Evolutionary conservation across 30 jellyfish, hydroid and myxozoan species (phyloP).

Genomic region (Turritopsis dohrnii): DNA sequence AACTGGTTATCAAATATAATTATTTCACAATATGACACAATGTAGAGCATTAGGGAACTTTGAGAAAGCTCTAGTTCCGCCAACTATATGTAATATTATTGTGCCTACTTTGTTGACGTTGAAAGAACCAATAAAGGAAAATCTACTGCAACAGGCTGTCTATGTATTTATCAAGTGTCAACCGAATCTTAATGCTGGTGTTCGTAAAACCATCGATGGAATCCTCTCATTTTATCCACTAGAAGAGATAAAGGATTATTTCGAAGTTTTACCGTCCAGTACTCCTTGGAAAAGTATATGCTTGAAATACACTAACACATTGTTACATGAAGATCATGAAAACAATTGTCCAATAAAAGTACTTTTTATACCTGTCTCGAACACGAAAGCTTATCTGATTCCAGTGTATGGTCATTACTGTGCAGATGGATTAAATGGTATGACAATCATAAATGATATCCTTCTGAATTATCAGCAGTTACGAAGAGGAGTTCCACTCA

Average conservation of each 20-base stretch:
- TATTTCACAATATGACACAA: not conserved
- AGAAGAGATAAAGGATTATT: too few relatives aligned
- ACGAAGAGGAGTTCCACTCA: too few relatives aligned
- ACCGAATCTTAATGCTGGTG: conserved; percentile 1
- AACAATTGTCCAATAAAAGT: not conserved
- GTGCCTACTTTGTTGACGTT: conserved; percentile 2
- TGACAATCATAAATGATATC: not conserved
- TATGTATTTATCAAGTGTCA: not conserved
- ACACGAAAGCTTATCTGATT: not conserved
- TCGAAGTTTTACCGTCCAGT: too few relatives aligned
- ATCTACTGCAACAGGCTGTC: conserved; percentile 1
- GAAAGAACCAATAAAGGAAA: not conserved
- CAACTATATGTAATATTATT: not conserved
- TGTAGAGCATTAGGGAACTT: not conserved
- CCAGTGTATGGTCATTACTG: not conserved
- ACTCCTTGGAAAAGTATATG: not conserved
- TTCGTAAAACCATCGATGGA: too few relatives aligned
- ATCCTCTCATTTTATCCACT: too few relatives aligned
- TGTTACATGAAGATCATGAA: not conserved
- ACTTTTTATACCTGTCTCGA: not conserved
- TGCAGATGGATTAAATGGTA: not conserved
- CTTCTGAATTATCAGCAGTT: not conserved
- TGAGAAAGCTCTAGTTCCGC: not conserved
- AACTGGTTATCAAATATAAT: too few relatives aligned
- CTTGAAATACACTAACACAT: not conserved